These are phyloP conservation scores for Cisticola juncidis DNA, from an alignment of 2,113 vertebrate species.

Conservation along the genomic window DNA sequence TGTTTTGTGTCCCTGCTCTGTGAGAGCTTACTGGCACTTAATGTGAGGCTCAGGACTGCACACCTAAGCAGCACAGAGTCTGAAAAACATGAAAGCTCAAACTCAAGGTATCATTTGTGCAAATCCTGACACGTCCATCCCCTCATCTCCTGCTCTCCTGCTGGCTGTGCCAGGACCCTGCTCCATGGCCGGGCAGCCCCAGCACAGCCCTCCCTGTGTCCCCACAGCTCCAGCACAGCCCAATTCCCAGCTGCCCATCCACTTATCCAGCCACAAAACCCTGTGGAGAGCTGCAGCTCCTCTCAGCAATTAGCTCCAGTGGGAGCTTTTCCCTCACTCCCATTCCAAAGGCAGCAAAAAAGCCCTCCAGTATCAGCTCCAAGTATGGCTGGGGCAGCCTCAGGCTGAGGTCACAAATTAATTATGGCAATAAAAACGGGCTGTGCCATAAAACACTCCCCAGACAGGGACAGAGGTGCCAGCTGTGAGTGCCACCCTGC, in stretches of 20 bases:
- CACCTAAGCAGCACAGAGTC: too few relatives aligned
- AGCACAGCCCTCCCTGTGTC: background rate
- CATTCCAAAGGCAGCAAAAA: background rate
- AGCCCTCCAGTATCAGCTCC: background rate
- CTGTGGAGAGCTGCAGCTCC: background rate
- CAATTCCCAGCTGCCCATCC: background rate
- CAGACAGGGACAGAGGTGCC: background rate
- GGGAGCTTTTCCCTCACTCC: background rate
- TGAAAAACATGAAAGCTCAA: background rate
- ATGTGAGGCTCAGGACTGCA: too few relatives aligned
- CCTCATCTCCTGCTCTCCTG: background rate
- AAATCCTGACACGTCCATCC: background rate
- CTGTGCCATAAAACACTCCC: background rate
- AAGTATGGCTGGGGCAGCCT: background rate
- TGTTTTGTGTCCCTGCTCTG: too few relatives aligned
- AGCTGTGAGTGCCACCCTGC: slow-evolving; percentile 11
- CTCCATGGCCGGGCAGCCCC: background rate
- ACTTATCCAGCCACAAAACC: background rate
- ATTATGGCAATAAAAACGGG: slow-evolving; percentile 54
- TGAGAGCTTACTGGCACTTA: too few relatives aligned
- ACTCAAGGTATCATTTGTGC: background rate
- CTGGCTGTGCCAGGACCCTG: background rate
- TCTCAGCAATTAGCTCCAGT: background rate
- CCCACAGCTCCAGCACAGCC: background rate
- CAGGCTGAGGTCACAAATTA: slow-evolving; percentile 49